Conservation (phyloP, 2,888 invertebrate species). For the Acanthococcus lagerstroemiae region DNA sequence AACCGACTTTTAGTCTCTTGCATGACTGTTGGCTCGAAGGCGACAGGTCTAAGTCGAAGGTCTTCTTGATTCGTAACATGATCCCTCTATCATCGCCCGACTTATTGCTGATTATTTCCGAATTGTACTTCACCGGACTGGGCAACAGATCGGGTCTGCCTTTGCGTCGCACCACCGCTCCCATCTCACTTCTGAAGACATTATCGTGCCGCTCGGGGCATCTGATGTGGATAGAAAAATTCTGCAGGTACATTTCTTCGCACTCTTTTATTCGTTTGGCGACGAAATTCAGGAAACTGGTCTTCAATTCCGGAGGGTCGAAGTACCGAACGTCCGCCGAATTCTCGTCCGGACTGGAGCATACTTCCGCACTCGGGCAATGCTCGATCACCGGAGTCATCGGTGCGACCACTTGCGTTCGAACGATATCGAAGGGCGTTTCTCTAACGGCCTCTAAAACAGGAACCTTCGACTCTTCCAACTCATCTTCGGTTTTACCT, state of each 20-base stretch:
- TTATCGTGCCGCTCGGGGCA: constrained; percentile 13
- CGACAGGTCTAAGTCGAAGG: no score
- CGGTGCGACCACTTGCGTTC: not conserved
- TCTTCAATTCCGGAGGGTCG: not conserved
- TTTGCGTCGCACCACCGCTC: constrained; percentile 4
- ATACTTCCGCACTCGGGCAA: not conserved
- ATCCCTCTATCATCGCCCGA: constrained; percentile 2
- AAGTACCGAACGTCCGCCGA: not conserved
- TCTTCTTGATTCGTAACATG: constrained; percentile 9
- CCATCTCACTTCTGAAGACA: constrained; percentile 3
- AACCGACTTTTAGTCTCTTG: not conserved
- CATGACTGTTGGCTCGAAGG: no score
- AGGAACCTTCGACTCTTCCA: not conserved
- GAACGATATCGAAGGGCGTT: not conserved
- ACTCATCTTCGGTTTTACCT: not conserved
- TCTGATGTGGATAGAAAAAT: constrained; percentile 6
- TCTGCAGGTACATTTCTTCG: not conserved
- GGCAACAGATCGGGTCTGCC: not conserved
- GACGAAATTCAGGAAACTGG: constrained; percentile 2
- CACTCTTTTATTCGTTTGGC: not conserved
- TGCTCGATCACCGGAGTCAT: not conserved
- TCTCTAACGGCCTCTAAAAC: not conserved
- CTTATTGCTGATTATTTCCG: constrained; percentile 11
- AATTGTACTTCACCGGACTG: constrained; percentile 19
- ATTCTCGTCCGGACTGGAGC: no score